Evolutionary conservation across 1,140 invertebrate species (phyloP).

Genomic region (Tenebrio molitor): DNA sequence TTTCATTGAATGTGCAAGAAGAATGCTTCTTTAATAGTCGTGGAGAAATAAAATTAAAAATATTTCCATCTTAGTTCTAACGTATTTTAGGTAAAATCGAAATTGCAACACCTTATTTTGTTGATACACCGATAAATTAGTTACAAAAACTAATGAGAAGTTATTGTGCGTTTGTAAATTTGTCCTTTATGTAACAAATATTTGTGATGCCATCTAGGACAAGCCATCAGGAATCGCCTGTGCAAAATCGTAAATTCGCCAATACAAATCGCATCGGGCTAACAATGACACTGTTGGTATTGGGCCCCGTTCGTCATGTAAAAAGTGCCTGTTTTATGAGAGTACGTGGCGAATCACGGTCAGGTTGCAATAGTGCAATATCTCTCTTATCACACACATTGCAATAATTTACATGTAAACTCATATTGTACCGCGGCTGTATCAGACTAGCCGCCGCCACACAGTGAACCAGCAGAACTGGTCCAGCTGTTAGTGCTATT

Average conservation of each 20-base stretch:
- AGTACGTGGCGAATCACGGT: slow-evolving; percentile 26
- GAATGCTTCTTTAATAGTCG: no score
- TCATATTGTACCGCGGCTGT: slow-evolving; percentile 22
- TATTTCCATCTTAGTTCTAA: no score
- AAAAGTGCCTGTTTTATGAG: slow-evolving; percentile 30
- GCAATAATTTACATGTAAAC: slow-evolving; percentile 35
- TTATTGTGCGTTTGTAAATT: no score
- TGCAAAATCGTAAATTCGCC: slow-evolving; percentile 14
- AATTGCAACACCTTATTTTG: no score
- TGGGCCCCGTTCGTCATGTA: slow-evolving; percentile 16
- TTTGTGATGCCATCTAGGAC: no score
- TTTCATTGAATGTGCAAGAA: no score
- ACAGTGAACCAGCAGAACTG: slow-evolving; percentile 7
- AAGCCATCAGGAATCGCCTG: no score
- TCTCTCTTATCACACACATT: slow-evolving; percentile 37
- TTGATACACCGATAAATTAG: no score
- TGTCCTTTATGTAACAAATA: no score
- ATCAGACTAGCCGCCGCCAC: not conserved
- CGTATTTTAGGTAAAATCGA: no score
- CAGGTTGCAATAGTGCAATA: slow-evolving; percentile 31
- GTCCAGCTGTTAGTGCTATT: slow-evolving; percentile 31
- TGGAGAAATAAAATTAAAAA: no score
- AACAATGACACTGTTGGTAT: not conserved
- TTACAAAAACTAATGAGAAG: no score
- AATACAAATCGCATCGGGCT: not conserved